Evolutionary conservation across 1,140 invertebrate species (phyloP), one percentile per base, ranked within the genome.

Genomic region (Drosophila sucinea): DNA sequence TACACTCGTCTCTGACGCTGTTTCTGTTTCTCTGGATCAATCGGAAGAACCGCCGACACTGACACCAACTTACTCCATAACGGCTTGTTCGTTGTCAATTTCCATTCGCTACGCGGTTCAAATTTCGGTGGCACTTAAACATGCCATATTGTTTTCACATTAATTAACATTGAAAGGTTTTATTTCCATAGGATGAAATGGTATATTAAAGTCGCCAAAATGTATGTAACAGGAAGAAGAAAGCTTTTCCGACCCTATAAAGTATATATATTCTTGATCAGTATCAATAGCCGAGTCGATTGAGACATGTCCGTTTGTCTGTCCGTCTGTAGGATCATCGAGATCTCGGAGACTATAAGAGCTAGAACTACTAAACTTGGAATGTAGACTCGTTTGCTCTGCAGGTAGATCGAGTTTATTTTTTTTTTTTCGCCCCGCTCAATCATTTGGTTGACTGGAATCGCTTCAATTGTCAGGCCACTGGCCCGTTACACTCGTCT

Each of bases 91-190:
- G 64, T 79, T 61, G 60, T 77, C 68, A 56, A 60, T 47, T 11
- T 54, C 38, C 69, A 86, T 86, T 86, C 83, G 82, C 87, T 86
- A 86, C 79, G 83, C 82, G 38, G 70, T 83, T 85, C 79, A 87
- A 79, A 84, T 62, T 84, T 61, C 60, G 62, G 25, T 84, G 80
- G 67, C 71, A 83, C 66, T 71, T 84, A 56, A 82, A 78, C 70
- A 74, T 81, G 67, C 72, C 70, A 75, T 70, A 77, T 70, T 67
- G 75, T 78, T 30, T 57, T 73, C 73, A 73, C 83, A 87, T 87
- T 87, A 89, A 87, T 87, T 84, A 87, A 89, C 80, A 80, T 87
- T 73, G 77, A 87, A 79, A 87, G 74, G 82, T 81, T 87, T n/a
- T 58, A 4, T 6, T 25, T 58, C 38, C 8, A 56, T 10, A 35